Conservation (phyloP, 2,797 vertebrate species). For the Artibeus lituratus region DNA sequence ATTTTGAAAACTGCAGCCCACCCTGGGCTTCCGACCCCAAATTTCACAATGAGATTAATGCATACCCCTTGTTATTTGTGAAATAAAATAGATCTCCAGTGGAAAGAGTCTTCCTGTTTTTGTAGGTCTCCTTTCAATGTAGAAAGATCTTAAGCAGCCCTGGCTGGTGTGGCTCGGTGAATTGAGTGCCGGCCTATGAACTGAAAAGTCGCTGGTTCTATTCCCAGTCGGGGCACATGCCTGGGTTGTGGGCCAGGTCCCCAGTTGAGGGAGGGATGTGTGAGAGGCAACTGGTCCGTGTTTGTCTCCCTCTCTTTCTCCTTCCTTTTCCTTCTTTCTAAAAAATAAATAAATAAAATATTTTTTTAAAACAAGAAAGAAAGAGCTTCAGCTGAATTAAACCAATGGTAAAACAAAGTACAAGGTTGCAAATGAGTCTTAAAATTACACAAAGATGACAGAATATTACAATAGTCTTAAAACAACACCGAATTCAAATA, state of each 20-base stretch:
- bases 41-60: slow-evolving; percentile 4
- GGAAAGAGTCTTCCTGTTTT: slow-evolving; percentile 14
- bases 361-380: background rate
- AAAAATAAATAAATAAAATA: background rate
- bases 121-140: background rate
- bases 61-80: slow-evolving; percentile 2
- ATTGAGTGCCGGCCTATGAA: background rate
- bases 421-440: background rate
- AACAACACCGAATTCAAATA: background rate
- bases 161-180: background rate
- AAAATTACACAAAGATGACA: background rate
- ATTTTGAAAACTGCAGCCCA: slow-evolving; percentile 4
- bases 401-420: background rate
- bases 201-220: background rate
- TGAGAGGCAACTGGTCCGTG: background rate
- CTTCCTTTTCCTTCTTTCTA: background rate
- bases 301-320: background rate
- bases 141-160: background rate
- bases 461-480: slow-evolving; percentile 30
- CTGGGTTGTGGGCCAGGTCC: background rate
- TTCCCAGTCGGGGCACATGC: background rate
- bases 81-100: slow-evolving; percentile 22
- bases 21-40: background rate
- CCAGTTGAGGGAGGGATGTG: too few species aligned
- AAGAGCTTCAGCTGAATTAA: slow-evolving; percentile 27